A percentile compares a stretch with the other conserved stretches of the same genome.
These are phyloP conservation scores for Scaeva pyrastri DNA, from an alignment of 2,888 invertebrate species.

Conservation along the genomic window DNA sequence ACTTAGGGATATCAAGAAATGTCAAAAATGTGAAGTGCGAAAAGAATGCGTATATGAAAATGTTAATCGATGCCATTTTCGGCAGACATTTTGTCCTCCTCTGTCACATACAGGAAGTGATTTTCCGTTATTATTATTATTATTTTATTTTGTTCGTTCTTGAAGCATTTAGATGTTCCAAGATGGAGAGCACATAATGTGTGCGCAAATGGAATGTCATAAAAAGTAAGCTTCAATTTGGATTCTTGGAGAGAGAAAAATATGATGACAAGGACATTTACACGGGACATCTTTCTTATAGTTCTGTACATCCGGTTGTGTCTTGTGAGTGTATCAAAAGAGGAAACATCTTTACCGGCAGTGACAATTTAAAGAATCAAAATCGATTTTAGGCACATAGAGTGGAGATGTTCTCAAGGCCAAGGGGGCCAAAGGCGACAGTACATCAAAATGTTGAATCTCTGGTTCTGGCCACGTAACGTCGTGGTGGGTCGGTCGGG, in stretches of 20 bases:
- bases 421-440: not conserved
- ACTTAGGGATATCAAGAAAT: constrained; percentile 2
- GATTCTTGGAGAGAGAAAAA: constrained; percentile 4
- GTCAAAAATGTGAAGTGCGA: constrained; percentile 17
- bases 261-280: not conserved
- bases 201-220: constrained; percentile 39
- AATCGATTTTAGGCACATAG: constrained; percentile 35
- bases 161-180: not conserved
- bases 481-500: no score
- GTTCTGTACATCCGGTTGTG: constrained; percentile 27
- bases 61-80: constrained; percentile 43
- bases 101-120: constrained; percentile 14
- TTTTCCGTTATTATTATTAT: constrained; percentile 8
- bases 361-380: not conserved
- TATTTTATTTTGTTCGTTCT: not conserved
- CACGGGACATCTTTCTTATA: not conserved
- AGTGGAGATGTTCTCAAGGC: not conserved
- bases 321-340: not conserved
- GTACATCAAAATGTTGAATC: constrained; percentile 24
- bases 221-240: constrained; percentile 47
- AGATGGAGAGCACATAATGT: constrained; percentile 5
- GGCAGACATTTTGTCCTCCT: constrained; percentile 2
- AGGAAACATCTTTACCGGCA: not conserved
- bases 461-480: not conserved
- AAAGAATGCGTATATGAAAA: constrained; percentile 18